Evolutionary conservation across 1,140 invertebrate genomes (phyloP).

Genomic region (Brachionus plicatilis): DNA sequence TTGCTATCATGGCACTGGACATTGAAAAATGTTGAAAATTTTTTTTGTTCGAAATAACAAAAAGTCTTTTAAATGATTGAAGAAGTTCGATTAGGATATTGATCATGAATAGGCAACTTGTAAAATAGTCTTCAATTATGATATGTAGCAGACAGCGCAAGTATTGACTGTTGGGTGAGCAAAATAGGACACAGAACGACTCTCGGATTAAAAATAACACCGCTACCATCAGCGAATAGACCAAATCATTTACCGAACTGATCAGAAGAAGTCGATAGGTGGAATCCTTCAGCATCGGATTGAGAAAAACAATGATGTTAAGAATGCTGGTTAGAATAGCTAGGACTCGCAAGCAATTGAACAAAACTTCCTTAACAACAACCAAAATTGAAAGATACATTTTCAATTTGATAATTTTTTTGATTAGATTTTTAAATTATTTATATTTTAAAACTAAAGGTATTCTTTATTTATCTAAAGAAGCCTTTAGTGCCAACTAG

Average conservation of each 20-base stretch:
- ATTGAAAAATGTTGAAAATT: background rate
- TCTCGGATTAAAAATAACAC: background rate
- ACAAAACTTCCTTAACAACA: background rate
- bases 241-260: background rate
- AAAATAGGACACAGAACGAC: background rate
- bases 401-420: background rate
- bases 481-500: background rate
- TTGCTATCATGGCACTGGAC: background rate
- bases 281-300: background rate
- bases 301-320: background rate
- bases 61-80: background rate
- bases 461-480: background rate
- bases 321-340: background rate
- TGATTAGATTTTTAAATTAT: background rate
- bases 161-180: background rate
- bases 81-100: background rate
- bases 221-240: background rate
- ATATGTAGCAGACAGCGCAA: background rate
- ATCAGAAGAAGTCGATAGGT: background rate
- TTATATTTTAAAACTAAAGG: background rate
- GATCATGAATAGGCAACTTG: background rate
- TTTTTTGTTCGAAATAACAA: conserved; percentile 1
- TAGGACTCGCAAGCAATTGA: background rate
- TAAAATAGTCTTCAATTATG: background rate
- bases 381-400: background rate